Percentiles rank a stretch among this genome's conserved stretches.
Conservation (phyloP, 2,888 invertebrate genomes). For the Esperia sulphurella region DNA sequence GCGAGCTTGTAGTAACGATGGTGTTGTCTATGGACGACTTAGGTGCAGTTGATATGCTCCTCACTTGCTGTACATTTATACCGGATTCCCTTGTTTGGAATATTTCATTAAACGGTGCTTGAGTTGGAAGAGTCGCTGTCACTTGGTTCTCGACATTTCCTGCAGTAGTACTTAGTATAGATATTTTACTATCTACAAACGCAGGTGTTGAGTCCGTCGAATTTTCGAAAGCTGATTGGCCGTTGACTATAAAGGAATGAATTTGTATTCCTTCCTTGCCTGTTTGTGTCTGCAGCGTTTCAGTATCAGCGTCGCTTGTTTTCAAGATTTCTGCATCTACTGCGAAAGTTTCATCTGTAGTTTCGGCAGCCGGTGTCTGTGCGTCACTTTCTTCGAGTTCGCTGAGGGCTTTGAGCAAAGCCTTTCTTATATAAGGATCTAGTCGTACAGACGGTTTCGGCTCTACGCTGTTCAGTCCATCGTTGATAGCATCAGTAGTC, state of each 20-base stretch:
- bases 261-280: conserved; percentile 68
- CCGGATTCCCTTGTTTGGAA: conserved; percentile 59
- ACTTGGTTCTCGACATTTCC: conserved; percentile 72
- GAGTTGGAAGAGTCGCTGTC: conserved; percentile 55
- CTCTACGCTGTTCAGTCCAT: conserved; percentile 64
- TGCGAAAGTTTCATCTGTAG: conserved; percentile 37
- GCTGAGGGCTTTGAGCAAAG: conserved; percentile 86
- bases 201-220: conserved; percentile 50
- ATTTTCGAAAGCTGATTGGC: conserved; percentile 61
- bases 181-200: conserved; percentile 58
- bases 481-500: conserved; percentile 43
- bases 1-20: conserved; percentile 21
- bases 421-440: conserved; percentile 86
- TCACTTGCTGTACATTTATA: conserved; percentile 55
- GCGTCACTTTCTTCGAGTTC: conserved; percentile 83
- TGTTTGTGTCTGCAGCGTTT: conserved; percentile 33
- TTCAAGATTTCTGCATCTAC: conserved; percentile 56
- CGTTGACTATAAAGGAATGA: conserved; percentile 77
- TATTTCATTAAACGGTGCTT: conserved; percentile 59
- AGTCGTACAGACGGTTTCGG: conserved; percentile 79
- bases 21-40: conserved; percentile 37
- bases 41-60: conserved; percentile 52
- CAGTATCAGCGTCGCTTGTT: conserved; percentile 54
- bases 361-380: conserved; percentile 65
- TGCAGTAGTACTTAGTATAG: conserved; percentile 61